Percentiles rank a stretch among this genome's conserved stretches.
Evolutionary conservation across 2,113 vertebrate genomes (phyloP).

Genomic region (Polyodon spathula): DNA sequence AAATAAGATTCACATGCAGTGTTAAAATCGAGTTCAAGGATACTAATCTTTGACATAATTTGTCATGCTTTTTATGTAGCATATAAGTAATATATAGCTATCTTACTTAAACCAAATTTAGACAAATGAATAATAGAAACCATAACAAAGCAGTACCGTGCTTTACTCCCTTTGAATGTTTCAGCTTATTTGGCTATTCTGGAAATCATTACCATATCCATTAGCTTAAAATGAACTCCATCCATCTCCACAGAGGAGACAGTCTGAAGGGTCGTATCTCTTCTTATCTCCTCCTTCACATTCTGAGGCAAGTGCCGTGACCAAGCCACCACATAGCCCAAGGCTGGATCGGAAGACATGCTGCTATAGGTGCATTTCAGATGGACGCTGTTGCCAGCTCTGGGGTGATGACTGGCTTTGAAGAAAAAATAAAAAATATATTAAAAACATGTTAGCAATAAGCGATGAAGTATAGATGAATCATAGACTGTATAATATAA

Average conservation of each 20-base stretch:
- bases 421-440: slow-evolving; percentile 5
- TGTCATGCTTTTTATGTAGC: no score
- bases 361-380: slow-evolving; percentile 54
- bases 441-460: background rate
- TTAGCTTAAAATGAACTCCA: slow-evolving; percentile 57
- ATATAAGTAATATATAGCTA: no score
- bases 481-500: background rate
- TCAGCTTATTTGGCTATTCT: slow-evolving; percentile 18
- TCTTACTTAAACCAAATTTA: no score
- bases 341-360: slow-evolving; percentile 5
- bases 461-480: background rate
- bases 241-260: slow-evolving; percentile 54
- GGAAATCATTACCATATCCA: slow-evolving; percentile 59
- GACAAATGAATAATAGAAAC: no score
- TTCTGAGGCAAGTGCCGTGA: slow-evolving; percentile 44
- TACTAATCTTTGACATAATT: no score
- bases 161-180: slow-evolving; percentile 4
- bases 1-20: no score
- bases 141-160: slow-evolving; percentile 6
- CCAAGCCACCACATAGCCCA: slow-evolving; percentile 60
- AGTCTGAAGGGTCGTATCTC: slow-evolving; percentile 43
- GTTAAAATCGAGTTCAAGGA: no score
- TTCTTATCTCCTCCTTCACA: slow-evolving; percentile 57
- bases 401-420: slow-evolving; percentile 38
- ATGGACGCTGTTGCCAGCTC: slow-evolving; percentile 53